Percentiles rank a stretch among this genome's conserved stretches.
Evolutionary conservation across 2,797 vertebrate species (phyloP).

Genomic region (Pseudochirops corinnae): DNA sequence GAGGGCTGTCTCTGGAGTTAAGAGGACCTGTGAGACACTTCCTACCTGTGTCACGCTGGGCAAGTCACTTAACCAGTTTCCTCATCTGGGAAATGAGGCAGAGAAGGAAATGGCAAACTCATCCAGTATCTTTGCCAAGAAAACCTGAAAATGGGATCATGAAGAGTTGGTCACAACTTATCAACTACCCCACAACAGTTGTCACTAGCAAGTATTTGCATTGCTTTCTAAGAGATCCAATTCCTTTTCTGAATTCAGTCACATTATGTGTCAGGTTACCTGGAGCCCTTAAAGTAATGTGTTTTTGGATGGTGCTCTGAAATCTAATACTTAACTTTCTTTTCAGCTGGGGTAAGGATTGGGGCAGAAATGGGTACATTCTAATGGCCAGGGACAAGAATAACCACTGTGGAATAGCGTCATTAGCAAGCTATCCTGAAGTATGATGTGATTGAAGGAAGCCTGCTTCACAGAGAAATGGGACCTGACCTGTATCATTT

Average conservation of each 20-base stretch:
- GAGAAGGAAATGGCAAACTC: not conserved
- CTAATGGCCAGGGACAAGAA: conserved; percentile 92
- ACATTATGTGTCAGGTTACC: not conserved
- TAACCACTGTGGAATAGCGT: conserved; percentile 97
- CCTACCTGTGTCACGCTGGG: not conserved
- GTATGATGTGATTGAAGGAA: conserved; percentile 81
- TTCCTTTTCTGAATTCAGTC: not conserved
- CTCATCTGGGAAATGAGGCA: not conserved
- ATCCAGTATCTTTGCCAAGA: not conserved
- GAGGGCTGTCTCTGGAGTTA: too few relatives aligned
- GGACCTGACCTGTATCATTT: conserved; percentile 77
- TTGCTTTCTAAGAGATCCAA: not conserved
- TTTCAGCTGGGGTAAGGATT: conserved; percentile 93
- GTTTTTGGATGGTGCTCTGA: conserved; percentile 28
- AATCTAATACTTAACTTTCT: conserved; percentile 37
- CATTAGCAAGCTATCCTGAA: conserved; percentile 93
- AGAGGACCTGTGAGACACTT: not conserved
- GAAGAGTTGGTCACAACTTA: not conserved
- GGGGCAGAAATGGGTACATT: conserved; percentile 93
- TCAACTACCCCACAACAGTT: not conserved
- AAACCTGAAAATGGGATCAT: not conserved
- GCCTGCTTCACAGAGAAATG: conserved; percentile 51
- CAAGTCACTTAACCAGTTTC: not conserved
- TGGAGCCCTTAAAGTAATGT: not conserved
- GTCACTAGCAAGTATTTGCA: not conserved